Evolutionary conservation across 2,113 vertebrate species (phyloP), one percentile per base, ranked within the genome.

Genomic region (Agapornis roseicollis): DNA sequence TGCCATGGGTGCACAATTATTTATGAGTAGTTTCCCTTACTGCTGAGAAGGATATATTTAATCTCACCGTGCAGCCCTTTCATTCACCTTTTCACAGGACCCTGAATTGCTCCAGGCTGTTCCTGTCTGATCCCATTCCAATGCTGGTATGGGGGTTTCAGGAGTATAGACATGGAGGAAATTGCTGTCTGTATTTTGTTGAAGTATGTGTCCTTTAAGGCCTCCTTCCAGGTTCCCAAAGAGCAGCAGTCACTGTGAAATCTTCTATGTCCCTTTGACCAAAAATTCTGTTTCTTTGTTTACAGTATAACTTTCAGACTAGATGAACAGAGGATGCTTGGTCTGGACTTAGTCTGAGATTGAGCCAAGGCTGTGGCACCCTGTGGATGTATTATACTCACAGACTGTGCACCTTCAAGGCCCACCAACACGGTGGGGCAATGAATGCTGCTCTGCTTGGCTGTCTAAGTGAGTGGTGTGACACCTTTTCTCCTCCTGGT

Each of bases 1-100:
- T 0, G 6, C 41, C 27, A 0, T n/a, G 28, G 19, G 41, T 70
- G 28, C 49, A 8, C 0, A 3, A 23, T 42, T 42, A 17, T 63
- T 77, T 73, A 16, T 42, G 39, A 15, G 27, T 6, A 49, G 50
- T 18, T n/a, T 56, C 31, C 35, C 39, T 44, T 12, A 10, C 11
- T 46, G 69, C 33, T 9, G 11, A 37, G 31, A 1, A n/a, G 27
- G 76, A 50, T 50, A 2, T 29, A 41, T 50, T 39, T 46, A 47
- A 63, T 27, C 41, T 77, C 56, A 24, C 46, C 20, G 28, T 9
- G 64, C 35, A 17, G 46, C 52, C 55, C 71, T 35, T 55, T 46
- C 12, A 1, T 6, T 66, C 39, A 39, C 42, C 41, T 66, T 82
- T 63, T 31, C 64, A 42, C n/a, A 72, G 53, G n/a, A 85, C n/a